Percentiles rank a stretch among this genome's conserved stretches.
Conservation (phyloP, 2,113 vertebrate species). For the Urocitellus parryii region DNA sequence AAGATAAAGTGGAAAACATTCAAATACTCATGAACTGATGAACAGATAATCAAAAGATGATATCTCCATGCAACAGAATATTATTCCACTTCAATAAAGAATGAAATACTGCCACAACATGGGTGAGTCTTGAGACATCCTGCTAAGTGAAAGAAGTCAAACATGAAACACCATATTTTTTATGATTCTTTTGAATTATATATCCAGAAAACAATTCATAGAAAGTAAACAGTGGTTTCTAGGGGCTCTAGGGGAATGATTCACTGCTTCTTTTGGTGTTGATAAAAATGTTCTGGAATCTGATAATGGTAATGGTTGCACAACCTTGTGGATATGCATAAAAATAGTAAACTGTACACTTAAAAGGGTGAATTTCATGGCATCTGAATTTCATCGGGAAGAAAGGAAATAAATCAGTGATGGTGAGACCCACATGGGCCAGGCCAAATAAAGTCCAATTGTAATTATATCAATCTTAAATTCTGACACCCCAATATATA, state of each 20-base stretch:
- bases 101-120: not conserved
- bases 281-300: not conserved
- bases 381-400: not conserved
- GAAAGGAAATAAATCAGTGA: not conserved
- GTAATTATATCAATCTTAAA: not conserved
- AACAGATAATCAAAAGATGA: not conserved
- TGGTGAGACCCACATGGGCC: not conserved
- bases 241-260: fast-evolving
- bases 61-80: no score
- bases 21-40: not conserved
- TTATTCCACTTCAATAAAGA: not conserved
- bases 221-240: not conserved
- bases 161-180: not conserved
- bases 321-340: not conserved
- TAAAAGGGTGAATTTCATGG: not conserved
- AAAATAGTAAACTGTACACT: not conserved
- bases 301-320: not conserved
- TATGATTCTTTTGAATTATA: not conserved
- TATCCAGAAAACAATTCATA: not conserved
- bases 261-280: not conserved
- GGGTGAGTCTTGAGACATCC: not conserved
- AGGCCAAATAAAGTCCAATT: not conserved
- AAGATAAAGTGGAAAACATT: not conserved
- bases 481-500: no score
- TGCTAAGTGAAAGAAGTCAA: no score